Evolutionary conservation across 2,113 vertebrate genomes (phyloP).

Genomic region (Struthio camelus): DNA sequence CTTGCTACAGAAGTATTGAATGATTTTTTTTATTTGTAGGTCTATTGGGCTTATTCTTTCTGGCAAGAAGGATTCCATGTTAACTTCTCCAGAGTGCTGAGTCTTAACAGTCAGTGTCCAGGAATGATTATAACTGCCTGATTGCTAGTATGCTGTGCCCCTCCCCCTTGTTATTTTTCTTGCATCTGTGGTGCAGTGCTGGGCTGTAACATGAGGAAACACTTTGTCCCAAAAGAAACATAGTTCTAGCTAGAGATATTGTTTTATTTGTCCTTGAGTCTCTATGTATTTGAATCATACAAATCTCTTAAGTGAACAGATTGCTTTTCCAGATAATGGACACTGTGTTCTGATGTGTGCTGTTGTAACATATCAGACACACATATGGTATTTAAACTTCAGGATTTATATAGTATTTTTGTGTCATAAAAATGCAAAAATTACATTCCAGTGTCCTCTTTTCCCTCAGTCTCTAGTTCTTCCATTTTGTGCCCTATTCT

Average conservation of each 20-base stretch:
- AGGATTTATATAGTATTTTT: background rate
- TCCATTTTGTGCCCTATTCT: background rate
- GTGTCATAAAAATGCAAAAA: background rate
- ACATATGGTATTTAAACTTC: background rate
- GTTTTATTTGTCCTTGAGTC: background rate
- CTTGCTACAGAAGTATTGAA: background rate
- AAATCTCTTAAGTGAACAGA: background rate
- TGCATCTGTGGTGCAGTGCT: too few relatives aligned
- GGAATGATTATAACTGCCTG: too few relatives aligned
- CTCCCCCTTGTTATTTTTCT: too few relatives aligned
- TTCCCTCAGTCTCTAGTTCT: background rate
- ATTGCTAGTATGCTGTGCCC: too few relatives aligned
- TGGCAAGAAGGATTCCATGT: background rate
- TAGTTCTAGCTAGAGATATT: too few relatives aligned
- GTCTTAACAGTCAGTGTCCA: too few relatives aligned
- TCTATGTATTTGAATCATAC: background rate
- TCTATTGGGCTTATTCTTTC: background rate
- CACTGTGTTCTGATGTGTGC: background rate
- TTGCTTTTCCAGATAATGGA: background rate
- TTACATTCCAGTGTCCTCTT: background rate
- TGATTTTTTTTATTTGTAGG: background rate
- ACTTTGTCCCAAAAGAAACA: too few relatives aligned
- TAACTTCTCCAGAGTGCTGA: too few relatives aligned
- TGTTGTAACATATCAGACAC: background rate
- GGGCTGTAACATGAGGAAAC: too few relatives aligned